Conservation (phyloP, 2,888 invertebrate genomes). For the Torymus aiolomorphi region DNA sequence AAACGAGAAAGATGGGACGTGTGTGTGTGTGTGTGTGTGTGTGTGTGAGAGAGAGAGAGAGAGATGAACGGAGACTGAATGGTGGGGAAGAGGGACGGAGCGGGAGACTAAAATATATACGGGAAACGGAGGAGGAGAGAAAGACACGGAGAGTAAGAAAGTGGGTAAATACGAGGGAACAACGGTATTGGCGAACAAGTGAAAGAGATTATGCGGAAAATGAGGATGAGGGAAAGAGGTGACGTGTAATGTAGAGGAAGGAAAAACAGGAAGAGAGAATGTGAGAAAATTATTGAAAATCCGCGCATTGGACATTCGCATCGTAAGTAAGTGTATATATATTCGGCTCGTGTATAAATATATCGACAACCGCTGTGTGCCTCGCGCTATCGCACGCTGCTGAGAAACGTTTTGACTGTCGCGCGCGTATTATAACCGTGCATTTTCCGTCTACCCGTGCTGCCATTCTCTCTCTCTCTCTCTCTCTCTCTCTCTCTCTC, state of each 20-base stretch:
- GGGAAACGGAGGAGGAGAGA: too few relatives aligned
- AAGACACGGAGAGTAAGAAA: too few relatives aligned
- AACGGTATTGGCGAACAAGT: too few relatives aligned
- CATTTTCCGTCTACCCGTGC: background rate
- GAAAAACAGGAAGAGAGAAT: background rate
- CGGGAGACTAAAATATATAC: too few relatives aligned
- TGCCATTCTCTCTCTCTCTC: too few relatives aligned
- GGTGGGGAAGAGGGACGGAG: background rate
- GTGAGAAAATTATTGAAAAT: constrained; percentile 1
- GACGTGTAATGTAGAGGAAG: background rate
- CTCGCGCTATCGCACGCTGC: background rate
- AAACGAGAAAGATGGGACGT: background rate
- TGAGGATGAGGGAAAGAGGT: background rate
- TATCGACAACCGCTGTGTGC: background rate
- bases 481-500: too few relatives aligned
- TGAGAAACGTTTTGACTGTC: background rate
- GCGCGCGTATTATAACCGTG: too few relatives aligned
- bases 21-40: too few relatives aligned
- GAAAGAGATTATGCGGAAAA: too few relatives aligned
- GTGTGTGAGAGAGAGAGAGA: background rate
- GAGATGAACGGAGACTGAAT: background rate
- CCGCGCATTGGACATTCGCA: background rate
- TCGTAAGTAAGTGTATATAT: background rate
- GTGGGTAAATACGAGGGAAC: too few relatives aligned
- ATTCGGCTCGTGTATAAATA: background rate